A percentile compares a stretch with the other conserved stretches of the same genome.
These are phyloP conservation scores for Eristalis arbustorum DNA, from an alignment of 2,888 invertebrate species.

Conservation along the genomic window DNA sequence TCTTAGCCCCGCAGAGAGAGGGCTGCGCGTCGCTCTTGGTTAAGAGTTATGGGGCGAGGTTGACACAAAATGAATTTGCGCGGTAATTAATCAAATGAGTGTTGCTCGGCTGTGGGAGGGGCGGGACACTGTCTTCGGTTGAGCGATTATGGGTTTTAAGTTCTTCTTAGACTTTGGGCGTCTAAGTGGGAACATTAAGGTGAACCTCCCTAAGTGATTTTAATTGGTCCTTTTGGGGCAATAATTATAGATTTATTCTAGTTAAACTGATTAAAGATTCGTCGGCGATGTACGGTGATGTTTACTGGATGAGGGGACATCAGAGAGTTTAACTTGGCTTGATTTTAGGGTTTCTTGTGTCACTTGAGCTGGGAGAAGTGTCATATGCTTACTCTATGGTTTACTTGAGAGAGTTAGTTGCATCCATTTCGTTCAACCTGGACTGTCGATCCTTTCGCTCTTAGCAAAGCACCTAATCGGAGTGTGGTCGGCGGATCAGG, in stretches of 20 bases:
- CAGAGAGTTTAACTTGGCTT: no score
- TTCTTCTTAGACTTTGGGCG: constrained; percentile 6
- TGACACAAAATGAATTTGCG: constrained; percentile 68
- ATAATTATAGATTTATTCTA: constrained; percentile 25
- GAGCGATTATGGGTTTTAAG: constrained; percentile 35
- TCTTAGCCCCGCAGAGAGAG: constrained; percentile 45
- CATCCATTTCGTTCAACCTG: no score
- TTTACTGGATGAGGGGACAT: no score
- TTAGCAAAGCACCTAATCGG: no score
- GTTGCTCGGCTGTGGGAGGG: constrained; percentile 15
- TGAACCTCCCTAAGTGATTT: constrained; percentile 37
- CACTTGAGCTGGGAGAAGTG: no score
- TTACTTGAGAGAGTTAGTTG: no score
- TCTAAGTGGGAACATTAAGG: constrained; percentile 14
- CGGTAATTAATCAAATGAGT: constrained; percentile 68
- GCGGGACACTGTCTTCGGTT: constrained; percentile 10
- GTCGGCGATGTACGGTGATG: not conserved
- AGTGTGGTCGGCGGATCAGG: no score
- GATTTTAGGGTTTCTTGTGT: no score
- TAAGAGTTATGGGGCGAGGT: constrained; percentile 63
- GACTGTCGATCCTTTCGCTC: no score
- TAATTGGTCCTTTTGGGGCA: constrained; percentile 44
- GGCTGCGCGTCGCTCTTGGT: constrained; percentile 25
- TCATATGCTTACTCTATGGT: no score
- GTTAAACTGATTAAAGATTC: constrained; percentile 2